A percentile compares a stretch with the other conserved stretches of the same genome.
These are phyloP conservation scores for Malaclemys terrapin DNA, from an alignment of 2,113 vertebrate species.

Conservation along the genomic window DNA sequence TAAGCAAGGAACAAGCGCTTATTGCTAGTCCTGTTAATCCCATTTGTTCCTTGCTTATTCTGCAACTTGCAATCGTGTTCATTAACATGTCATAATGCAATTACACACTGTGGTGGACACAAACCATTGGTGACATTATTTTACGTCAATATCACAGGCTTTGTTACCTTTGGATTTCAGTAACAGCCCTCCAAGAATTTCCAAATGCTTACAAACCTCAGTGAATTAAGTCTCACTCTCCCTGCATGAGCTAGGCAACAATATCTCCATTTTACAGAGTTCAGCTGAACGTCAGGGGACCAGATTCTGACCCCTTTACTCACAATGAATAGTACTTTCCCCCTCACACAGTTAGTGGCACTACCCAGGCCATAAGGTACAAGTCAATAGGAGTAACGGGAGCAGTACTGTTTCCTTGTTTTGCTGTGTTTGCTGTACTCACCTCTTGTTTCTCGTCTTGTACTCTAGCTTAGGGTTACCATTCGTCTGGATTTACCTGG, in stretches of 20 bases:
- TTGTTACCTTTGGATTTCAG: conserved; percentile 74
- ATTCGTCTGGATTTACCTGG: too few relatives aligned
- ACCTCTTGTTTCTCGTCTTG: conserved; percentile 10
- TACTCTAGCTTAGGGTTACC: background rate
- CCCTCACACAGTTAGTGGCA: conserved; percentile 59
- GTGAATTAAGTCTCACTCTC: conserved; percentile 58
- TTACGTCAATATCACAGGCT: conserved; percentile 58
- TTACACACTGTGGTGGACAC: conserved; percentile 69
- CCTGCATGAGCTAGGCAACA: conserved; percentile 73
- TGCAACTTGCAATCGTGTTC: conserved; percentile 62
- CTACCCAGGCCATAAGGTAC: background rate
- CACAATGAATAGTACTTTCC: conserved; percentile 58
- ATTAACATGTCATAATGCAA: conserved; percentile 66
- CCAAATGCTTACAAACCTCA: conserved; percentile 64
- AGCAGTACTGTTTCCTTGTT: conserved; percentile 59
- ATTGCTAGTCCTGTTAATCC: conserved; percentile 44
- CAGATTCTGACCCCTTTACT: conserved; percentile 66
- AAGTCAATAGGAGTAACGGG: conserved; percentile 46
- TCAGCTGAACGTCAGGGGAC: conserved; percentile 48
- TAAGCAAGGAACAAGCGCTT: conserved; percentile 39
- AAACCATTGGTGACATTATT: conserved; percentile 14
- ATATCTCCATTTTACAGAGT: conserved; percentile 45
- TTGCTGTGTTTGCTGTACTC: conserved; percentile 49
- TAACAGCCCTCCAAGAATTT: conserved; percentile 67
- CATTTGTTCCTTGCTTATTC: background rate